Base-by-base conservation (phyloP, 2,888 invertebrate genomes). In the Cataglyphis cursor region DNA sequence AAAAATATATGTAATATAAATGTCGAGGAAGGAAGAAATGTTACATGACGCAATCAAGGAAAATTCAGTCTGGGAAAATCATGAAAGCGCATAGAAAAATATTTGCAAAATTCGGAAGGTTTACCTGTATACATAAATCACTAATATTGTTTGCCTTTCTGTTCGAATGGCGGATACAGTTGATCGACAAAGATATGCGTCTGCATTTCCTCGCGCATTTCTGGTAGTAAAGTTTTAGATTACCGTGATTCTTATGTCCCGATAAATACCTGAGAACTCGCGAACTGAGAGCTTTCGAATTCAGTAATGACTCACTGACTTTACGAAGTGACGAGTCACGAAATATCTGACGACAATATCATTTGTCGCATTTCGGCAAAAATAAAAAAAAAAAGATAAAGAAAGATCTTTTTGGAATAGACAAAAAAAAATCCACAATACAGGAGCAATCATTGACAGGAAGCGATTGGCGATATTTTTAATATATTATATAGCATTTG, bases 211-310 rank as follows among this genome's bases (percentile, higher is more conserved):
- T 38, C 54, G 15, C 54, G 28, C 24, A 51, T 73, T 62, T 62
- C 74, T 68, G 44, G 21, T 68, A 38, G 68, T 61, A 59, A 81
- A 65, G 74, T 73, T 84, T 81, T 51, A 72, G 61, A n/a, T 62
- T 38, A 24, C 24, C 44, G n/a, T 54, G 51, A 76, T n/a, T 76
- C 54, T 76, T 24, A 38, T 5, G 12, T 28, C 38, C 24, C 66
- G 54, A 65, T 41, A 76, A 54, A 66, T 12, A n/a, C 44, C 24
- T 4, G 12, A n/a, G n/a, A 38, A 64, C n/a, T 35, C 38, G 65
- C 12, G 18, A 65, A 74, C 24, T 18, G 18, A 48, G 24, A 51
- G 64, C 15, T 81, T 57, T 75, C 21, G 65, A 44, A 5, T 21
- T 64, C 28, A 64, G 12, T 44, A 59, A 35, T 78, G 78, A 59